phyloP scores from a whole-genome alignment of 1,140 invertebrate species.

The Nebria ingens region DNA sequence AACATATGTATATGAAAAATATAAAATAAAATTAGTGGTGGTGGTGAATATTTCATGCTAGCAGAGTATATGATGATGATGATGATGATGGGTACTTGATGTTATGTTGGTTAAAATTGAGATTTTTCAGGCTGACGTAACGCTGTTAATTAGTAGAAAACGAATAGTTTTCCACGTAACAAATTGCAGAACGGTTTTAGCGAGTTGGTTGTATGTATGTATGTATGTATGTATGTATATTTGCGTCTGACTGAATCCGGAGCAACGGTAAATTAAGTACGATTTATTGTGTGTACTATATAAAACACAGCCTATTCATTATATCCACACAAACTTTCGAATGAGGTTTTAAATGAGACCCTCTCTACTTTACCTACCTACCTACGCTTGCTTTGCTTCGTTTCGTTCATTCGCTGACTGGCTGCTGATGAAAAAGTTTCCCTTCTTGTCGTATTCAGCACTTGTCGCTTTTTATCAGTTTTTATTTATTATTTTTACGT shows the following conservation, averaged over 20 bases:
- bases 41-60: no score
- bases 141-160: no score
- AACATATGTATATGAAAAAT: no score
- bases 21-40: no score
- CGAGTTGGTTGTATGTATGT: no score
- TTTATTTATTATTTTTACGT: conserved; percentile 7
- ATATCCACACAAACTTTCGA: conserved; percentile 8
- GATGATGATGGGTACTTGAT: no score
- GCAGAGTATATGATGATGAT: no score
- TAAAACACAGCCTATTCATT: conserved; percentile 8
- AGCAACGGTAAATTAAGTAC: conserved; percentile 4
- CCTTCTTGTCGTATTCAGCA: neutral
- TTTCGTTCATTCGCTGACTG: neutral
- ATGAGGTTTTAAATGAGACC: conserved; percentile 3
- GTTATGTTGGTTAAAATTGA: no score
- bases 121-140: no score
- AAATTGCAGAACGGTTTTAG: neutral
- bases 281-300: conserved; percentile 9
- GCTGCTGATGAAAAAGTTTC: neutral
- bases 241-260: neutral
- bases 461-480: conserved; percentile 2
- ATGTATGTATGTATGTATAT: no score
- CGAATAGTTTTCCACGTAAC: conserved; percentile 2
- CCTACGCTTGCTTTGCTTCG: neutral
- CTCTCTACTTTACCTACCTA: neutral